These are phyloP conservation scores for Drosophila flavopinicola DNA, from an alignment of 2,888 invertebrate species.

Conservation along the genomic window DNA sequence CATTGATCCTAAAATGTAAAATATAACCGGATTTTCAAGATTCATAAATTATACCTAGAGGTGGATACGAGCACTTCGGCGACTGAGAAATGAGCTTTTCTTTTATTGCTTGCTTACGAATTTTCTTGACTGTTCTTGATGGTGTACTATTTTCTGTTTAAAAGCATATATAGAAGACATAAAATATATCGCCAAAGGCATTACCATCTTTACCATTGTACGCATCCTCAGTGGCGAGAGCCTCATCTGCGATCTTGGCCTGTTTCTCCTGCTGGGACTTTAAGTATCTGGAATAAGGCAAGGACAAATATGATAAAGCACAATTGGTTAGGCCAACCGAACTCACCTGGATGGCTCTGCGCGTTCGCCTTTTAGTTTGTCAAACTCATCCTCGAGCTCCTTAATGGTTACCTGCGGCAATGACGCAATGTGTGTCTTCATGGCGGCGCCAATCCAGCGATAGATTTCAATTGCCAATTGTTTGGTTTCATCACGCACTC, in stretches of 20 bases:
- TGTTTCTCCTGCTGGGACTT: constrained; percentile 84
- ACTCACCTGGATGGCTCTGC: constrained; percentile 81
- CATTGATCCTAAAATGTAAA: background rate
- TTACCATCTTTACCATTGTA: constrained; percentile 77
- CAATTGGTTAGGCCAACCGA: fast-evolving
- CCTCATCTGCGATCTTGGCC: constrained; percentile 83
- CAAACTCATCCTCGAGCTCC: constrained; percentile 95
- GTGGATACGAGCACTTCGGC: constrained; percentile 6
- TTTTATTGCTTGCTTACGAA: constrained; percentile 16
- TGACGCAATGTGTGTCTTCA: constrained; percentile 93
- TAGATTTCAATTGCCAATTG: constrained; percentile 96
- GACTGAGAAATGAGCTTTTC: background rate
- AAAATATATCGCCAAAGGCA: background rate
- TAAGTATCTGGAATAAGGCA: constrained; percentile 71
- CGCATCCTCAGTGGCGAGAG: constrained; percentile 84
- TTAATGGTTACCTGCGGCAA: constrained; percentile 95
- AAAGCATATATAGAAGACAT: constrained; percentile 13
- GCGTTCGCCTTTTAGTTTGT: constrained; percentile 86
- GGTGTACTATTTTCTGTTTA: constrained; percentile 14
- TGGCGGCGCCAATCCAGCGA: constrained; percentile 93
- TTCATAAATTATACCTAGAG: constrained; percentile 28
- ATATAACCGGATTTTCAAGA: background rate
- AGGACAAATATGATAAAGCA: background rate
- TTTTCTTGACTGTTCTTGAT: constrained; percentile 21
- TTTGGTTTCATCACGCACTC: constrained; percentile 96